phyloP scores from a whole-genome alignment of 2,113 vertebrate genomes.

The Scytalopus superciliaris region DNA sequence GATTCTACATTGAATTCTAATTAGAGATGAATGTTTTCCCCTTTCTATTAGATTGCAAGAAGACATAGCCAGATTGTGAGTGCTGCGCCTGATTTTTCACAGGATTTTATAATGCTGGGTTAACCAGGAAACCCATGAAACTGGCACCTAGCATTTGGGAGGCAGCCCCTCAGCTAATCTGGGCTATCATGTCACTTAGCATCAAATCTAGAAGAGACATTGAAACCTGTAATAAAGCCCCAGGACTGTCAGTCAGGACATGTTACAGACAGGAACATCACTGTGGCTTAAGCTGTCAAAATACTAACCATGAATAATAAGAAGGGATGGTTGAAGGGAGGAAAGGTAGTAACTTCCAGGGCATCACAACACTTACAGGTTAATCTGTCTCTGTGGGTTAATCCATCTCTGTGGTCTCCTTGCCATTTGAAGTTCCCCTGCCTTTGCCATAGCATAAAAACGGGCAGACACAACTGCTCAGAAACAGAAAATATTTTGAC shows the following conservation, averaged over 20 bases:
- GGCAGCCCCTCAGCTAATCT: neutral
- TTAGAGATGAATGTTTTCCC: neutral
- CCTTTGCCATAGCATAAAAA: neutral
- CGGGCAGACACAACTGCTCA: neutral
- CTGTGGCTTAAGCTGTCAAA: neutral
- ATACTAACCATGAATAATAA: neutral
- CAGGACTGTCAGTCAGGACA: neutral
- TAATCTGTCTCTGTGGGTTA: neutral
- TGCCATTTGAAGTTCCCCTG: neutral
- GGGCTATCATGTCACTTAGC: neutral
- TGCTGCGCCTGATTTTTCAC: neutral
- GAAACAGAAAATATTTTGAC: neutral
- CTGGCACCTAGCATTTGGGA: neutral
- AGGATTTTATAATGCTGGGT: neutral
- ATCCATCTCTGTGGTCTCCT: neutral
- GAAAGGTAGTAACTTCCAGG: neutral
- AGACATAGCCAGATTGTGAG: neutral
- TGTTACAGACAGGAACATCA: neutral
- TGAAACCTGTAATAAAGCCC: neutral
- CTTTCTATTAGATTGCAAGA: neutral
- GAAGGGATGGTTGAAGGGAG: neutral
- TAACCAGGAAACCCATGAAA: neutral
- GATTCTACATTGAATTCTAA: neutral
- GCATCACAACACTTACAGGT: neutral
- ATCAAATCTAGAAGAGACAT: neutral